Evolutionary conservation across 2,888 invertebrate genomes (phyloP), one percentile per base, ranked within the genome.

Genomic region (Polia nebulosa): DNA sequence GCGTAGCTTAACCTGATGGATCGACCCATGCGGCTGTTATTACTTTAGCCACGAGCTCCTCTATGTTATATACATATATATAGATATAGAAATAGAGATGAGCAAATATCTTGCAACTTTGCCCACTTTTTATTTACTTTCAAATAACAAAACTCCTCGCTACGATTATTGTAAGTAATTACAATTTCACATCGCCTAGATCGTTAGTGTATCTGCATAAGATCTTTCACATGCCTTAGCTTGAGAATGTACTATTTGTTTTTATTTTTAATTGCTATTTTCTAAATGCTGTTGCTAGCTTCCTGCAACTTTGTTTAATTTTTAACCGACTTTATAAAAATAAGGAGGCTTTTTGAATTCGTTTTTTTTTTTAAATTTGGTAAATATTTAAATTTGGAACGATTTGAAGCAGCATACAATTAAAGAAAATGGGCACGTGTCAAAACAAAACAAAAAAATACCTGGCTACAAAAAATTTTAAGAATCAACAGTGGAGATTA

Each of bases 191-290:
- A 78, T 80, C 78, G 77, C 44, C 66, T 70, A 73, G 64, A 71
- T 80, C 63, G 61, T 80, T 60, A 77, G 73, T 27, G 22, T 73
- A 81, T 79, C 81, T 69, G 29, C 20, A 27, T 51, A 27, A 47
- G 64, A 81, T 81, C 81, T 81, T 51, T 81, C 76, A 68, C 68
- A 67, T 72, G 78, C 57, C 52, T 52, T 27, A n/a, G 61, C 72
- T 65, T 74, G 70, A 70, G 80, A 80, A 76, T 60, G 20, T 58
- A 56, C 53, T 73, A 80, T 70, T 73, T 80, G 53, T 77, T 67
- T 66, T 65, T 62, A 67, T 67, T 62, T 63, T 70, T 72, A 76
- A 76, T 76, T 65, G 59, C 44, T 36, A 52, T 67, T 77, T 79
- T 80, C 69, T 80, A 72, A 74, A 63, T 52, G 55, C 11, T 34